Evolutionary conservation across 1,140 invertebrate genomes (phyloP).

Genomic region (Trypoxylus dichotomus): DNA sequence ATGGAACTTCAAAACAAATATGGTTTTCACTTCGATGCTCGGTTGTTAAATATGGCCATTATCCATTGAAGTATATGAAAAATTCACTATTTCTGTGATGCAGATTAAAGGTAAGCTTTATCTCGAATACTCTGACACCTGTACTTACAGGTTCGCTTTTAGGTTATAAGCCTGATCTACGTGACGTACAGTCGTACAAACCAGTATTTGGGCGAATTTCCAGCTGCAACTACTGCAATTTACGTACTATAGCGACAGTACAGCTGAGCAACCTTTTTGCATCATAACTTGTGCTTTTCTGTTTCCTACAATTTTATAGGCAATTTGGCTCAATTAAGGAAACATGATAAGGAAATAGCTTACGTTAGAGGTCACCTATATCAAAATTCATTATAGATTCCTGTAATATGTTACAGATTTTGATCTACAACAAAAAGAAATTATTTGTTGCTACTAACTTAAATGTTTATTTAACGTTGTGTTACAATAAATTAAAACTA

Average conservation of each 20-base stretch:
- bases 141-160: constrained; percentile 17
- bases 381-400: too few relatives aligned
- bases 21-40: background rate
- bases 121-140: constrained; percentile 2
- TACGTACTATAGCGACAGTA: background rate
- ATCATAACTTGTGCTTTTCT: background rate
- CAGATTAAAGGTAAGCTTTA: background rate
- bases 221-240: background rate
- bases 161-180: constrained; percentile 25
- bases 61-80: background rate
- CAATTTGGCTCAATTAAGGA: background rate
- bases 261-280: background rate
- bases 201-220: background rate
- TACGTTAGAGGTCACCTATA: too few relatives aligned
- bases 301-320: background rate
- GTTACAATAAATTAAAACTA: too few relatives aligned
- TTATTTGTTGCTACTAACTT: too few relatives aligned
- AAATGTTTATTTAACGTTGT: too few relatives aligned
- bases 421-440: too few relatives aligned
- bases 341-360: background rate
- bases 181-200: constrained; percentile 12
- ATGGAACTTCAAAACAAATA: background rate
- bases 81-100: background rate
- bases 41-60: background rate
- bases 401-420: too few relatives aligned